Conservation (phyloP, 1,140 invertebrate species). For the Macrostomum lignano region DNA sequence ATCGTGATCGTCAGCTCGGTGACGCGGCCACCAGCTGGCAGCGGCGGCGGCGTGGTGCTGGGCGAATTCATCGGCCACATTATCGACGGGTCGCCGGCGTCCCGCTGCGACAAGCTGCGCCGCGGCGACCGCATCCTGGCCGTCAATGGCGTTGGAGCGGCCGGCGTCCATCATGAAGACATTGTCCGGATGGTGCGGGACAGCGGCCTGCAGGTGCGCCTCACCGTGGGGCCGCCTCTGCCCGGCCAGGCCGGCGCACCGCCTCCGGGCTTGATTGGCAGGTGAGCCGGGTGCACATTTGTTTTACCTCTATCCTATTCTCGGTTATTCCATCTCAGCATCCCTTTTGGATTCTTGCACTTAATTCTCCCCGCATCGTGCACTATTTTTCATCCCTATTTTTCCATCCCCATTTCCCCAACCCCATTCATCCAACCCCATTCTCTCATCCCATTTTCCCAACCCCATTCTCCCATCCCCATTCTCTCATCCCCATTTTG, state of each 20-base stretch:
- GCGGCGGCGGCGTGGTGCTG: background rate
- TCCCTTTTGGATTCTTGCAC: no score
- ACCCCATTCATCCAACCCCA: no score
- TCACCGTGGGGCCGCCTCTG: slow-evolving; percentile 42
- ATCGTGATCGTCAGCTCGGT: slow-evolving; percentile 92
- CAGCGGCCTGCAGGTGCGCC: slow-evolving; percentile 60
- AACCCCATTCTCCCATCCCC: no score
- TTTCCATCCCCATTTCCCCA: no score
- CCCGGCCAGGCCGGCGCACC: slow-evolving; percentile 9
- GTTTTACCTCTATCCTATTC: no score
- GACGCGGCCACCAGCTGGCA: slow-evolving; percentile 37
- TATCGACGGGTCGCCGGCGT: slow-evolving; percentile 72
- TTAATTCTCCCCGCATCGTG: no score
- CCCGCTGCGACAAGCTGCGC: slow-evolving; percentile 54
- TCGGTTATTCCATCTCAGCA: no score
- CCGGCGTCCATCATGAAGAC: slow-evolving; percentile 69
- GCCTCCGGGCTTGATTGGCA: no score
- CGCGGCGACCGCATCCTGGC: slow-evolving; percentile 81
- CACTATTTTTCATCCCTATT: no score
- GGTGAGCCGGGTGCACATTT: no score
- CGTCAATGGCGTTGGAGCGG: slow-evolving; percentile 70
- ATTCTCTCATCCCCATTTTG: no score
- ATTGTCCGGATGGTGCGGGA: slow-evolving; percentile 69
- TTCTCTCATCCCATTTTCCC: no score
- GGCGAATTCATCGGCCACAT: slow-evolving; percentile 37